Evolutionary conservation across 2,113 vertebrate genomes (phyloP), one percentile per base, ranked within the genome.

Genomic region (Hassar affinis): DNA sequence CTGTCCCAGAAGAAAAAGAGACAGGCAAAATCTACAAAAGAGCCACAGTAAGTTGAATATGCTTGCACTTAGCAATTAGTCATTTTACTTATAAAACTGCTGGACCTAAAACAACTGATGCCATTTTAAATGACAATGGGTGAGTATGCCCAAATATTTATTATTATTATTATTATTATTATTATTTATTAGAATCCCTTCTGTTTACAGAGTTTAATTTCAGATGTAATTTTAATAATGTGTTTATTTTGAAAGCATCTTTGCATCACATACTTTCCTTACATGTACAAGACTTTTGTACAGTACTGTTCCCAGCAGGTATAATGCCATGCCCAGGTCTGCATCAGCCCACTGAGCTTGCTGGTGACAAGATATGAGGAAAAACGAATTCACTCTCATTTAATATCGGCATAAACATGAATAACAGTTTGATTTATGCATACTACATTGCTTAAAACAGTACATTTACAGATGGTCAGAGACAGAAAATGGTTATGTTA

Each of bases 321-420:
- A 27, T 42, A 49, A 49, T 78, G 22, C 54, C 42, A 71, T 35
- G 9, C 51, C 81, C 45, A 82, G 69, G 18, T 82, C 42, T 74
- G n/a, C 11, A 59, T 33, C 18, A 76, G 25, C 47, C 5, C 8
- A 33, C 30, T 42, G 35, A 78, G 35, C 61, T 62, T 62, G 52
- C 81, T 83, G 68, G 64, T 71, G 74, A 61, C 33, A 33, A 4
- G 12, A n/a, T 27, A 15, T 42, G 45, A 64, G 45, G 7, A 82
- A 82, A 72, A 77, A 79, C 18, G 12, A 51, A 61, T 75, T 82
- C 51, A 61, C 38, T 82, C n/a, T 59, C 52, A 82, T 59, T 82
- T 22, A 74, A 33, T 82, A 71, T 33, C 38, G 27, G 62, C 54
- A 78, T 27, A 78, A 77, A 33, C 47, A 76, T 57, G 15, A 77